These are phyloP conservation scores for Nannoperca australis DNA, from an alignment of 2,797 vertebrate species.

Conservation along the genomic window DNA sequence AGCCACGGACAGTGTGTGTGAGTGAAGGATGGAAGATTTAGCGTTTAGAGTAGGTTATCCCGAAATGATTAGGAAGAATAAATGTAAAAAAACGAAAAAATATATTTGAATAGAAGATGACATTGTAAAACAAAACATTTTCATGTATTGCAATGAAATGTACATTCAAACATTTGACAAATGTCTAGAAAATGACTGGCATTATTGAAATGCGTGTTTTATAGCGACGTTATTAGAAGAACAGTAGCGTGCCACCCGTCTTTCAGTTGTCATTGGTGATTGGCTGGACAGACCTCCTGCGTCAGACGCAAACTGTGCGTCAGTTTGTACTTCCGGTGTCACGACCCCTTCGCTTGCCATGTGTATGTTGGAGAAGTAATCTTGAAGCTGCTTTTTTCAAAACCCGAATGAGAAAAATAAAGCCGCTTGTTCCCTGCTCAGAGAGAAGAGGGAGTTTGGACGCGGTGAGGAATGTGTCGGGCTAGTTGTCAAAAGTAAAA, in stretches of 20 bases:
- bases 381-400: not conserved
- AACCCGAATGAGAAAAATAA: not conserved
- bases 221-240: not conserved
- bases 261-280: slow-evolving; percentile 23
- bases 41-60: not conserved
- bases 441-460: not conserved
- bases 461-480: not conserved
- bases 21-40: too few relatives aligned
- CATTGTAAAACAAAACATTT: too few relatives aligned
- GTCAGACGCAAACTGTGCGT: slow-evolving; percentile 36
- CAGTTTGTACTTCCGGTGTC: slow-evolving; percentile 59
- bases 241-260: not conserved
- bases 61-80: not conserved
- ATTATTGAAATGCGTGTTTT: not conserved
- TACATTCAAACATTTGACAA: not conserved
- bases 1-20: not conserved
- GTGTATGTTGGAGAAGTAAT: not conserved
- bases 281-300: slow-evolving; percentile 36
- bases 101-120: too few relatives aligned
- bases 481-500: not conserved
- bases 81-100: too few relatives aligned
- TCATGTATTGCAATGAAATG: not conserved
- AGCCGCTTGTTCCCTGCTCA: not conserved
- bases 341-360: not conserved
- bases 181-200: not conserved